Conservation (phyloP, 2,113 vertebrate genomes). For the Sialia sialis region DNA sequence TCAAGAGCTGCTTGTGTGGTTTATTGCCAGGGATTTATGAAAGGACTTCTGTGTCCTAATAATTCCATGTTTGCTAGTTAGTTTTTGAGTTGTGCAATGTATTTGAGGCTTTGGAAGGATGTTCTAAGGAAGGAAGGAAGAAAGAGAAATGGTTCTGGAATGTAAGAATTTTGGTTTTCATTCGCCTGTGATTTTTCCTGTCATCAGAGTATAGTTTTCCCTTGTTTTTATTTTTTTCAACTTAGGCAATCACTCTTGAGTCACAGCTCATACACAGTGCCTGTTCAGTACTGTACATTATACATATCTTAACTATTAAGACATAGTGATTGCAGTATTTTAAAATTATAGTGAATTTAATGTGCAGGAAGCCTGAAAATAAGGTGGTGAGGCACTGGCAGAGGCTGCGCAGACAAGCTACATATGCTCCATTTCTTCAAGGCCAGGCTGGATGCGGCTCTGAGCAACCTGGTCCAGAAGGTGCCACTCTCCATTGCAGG, state of each 20-base stretch:
- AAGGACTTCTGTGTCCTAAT: background rate
- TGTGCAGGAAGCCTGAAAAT: background rate
- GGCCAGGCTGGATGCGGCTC: too few relatives aligned
- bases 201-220: background rate
- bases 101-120: background rate
- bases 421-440: background rate
- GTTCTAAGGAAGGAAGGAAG: background rate
- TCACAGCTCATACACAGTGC: background rate
- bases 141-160: background rate
- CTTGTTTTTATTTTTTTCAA: background rate
- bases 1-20: background rate
- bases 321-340: background rate
- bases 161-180: background rate
- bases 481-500: background rate
- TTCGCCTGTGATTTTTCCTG: background rate
- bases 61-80: background rate
- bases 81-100: background rate
- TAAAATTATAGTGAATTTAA: background rate
- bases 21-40: background rate
- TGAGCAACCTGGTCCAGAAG: background rate
- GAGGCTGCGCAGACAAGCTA: background rate
- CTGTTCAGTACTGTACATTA: rapidly evolving
- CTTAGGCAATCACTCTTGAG: background rate
- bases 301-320: too few relatives aligned
- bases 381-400: background rate